Evolutionary conservation across 2,888 invertebrate species (phyloP).

Genomic region (Acronicta alni): DNA sequence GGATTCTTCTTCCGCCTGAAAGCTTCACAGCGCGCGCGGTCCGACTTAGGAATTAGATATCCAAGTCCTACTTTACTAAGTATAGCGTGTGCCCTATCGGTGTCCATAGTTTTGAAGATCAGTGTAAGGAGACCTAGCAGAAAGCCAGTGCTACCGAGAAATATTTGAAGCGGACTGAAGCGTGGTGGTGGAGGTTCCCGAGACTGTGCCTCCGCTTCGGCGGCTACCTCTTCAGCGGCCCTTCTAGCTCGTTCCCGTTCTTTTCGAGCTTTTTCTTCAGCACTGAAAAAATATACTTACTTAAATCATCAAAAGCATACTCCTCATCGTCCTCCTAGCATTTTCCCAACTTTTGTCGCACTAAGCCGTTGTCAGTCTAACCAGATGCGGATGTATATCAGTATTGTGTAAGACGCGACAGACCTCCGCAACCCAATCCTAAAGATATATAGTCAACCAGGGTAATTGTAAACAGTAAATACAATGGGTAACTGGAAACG

Average conservation of each 20-base stretch:
- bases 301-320: too few relatives aligned
- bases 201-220: neutral
- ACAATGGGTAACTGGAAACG: too few relatives aligned
- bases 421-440: too few relatives aligned
- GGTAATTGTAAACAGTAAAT: too few relatives aligned
- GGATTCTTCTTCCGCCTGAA: conserved; percentile 9
- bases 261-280: conserved; percentile 59
- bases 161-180: conserved; percentile 12
- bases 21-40: neutral
- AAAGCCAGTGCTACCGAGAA: conserved; percentile 28
- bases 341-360: too few relatives aligned
- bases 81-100: conserved; percentile 13
- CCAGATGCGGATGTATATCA: too few relatives aligned
- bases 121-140: conserved; percentile 20
- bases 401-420: too few relatives aligned
- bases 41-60: conserved; percentile 14
- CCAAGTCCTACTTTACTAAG: conserved; percentile 46
- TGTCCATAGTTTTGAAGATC: conserved; percentile 26
- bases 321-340: too few relatives aligned
- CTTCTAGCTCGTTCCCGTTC: conserved; percentile 20
- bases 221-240: neutral
- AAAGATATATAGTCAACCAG: too few relatives aligned
- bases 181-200: conserved; percentile 9
- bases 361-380: too few relatives aligned
- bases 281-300: conserved; percentile 50